phyloP scores from a whole-genome alignment of 2,888 invertebrate genomes.

The Nemurella pictetii region DNA sequence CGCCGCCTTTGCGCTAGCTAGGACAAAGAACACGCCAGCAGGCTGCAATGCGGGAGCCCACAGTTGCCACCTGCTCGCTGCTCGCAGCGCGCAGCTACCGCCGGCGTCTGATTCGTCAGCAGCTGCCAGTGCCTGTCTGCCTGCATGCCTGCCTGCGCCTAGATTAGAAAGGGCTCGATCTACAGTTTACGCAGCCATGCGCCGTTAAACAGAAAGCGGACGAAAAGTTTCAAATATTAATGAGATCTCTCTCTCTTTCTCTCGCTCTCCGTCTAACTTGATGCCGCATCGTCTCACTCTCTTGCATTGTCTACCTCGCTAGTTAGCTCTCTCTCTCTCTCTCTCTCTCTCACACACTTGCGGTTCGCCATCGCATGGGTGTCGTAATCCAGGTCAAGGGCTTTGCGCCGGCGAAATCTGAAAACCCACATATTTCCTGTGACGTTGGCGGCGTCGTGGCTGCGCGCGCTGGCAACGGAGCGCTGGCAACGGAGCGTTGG shows the following conservation, averaged over 20 bases:
- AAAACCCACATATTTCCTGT: neutral
- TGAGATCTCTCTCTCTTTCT: neutral
- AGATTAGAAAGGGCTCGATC: neutral
- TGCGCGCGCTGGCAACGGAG: neutral
- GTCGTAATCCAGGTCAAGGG: neutral
- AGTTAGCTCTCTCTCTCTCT: neutral
- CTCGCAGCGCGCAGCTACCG: too few relatives aligned
- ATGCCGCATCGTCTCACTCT: too few relatives aligned
- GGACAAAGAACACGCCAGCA: neutral
- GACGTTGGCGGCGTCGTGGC: neutral
- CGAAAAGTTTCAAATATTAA: neutral
- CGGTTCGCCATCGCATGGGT: neutral
- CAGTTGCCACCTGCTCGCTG: neutral
- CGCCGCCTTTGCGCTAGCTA: neutral
- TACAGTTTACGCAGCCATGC: neutral
- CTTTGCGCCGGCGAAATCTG: neutral
- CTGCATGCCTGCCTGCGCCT: too few relatives aligned
- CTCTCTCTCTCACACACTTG: neutral
- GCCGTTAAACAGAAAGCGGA: neutral
- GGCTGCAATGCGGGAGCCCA: neutral
- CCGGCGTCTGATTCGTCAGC: neutral
- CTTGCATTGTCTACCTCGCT: neutral
- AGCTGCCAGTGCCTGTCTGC: neutral
- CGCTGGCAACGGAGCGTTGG: neutral
- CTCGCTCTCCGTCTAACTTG: too few relatives aligned